A percentile compares a stretch with the other conserved stretches of the same genome.
Conservation (phyloP, 1,140 invertebrate genomes). For the Anadara kagoshimensis region DNA sequence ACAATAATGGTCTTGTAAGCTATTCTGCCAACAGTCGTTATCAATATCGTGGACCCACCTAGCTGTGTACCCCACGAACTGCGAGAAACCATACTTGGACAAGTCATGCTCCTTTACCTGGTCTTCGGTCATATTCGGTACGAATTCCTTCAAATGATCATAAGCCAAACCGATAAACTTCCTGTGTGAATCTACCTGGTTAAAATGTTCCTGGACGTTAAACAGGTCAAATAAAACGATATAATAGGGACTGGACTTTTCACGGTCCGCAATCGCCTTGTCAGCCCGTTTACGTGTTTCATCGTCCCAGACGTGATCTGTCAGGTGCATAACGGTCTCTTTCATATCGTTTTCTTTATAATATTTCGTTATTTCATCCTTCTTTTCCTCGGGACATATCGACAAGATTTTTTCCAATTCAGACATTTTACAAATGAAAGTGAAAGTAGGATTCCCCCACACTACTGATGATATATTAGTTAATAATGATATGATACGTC, state of each 20-base stretch:
- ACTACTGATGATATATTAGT: too few species aligned
- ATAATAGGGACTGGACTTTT: slow-evolving; percentile 22
- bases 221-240: slow-evolving; percentile 35
- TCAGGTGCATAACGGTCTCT: slow-evolving; percentile 14
- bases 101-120: slow-evolving; percentile 32
- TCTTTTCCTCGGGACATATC: background rate
- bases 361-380: background rate
- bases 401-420: too few species aligned
- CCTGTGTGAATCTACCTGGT: slow-evolving; percentile 31
- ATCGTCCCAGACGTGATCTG: slow-evolving; percentile 10
- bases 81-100: slow-evolving; percentile 30
- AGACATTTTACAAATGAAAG: too few species aligned
- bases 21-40: slow-evolving; percentile 36
- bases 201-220: slow-evolving; percentile 35
- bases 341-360: slow-evolving; percentile 12
- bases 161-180: slow-evolving; percentile 30
- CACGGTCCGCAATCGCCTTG: background rate
- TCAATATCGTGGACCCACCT: slow-evolving; percentile 38
- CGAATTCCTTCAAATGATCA: slow-evolving; percentile 17
- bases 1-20: slow-evolving; percentile 32
- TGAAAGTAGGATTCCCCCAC: too few species aligned
- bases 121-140: slow-evolving; percentile 27
- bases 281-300: background rate
- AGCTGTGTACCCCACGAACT: slow-evolving; percentile 38
- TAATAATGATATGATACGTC: too few species aligned